phyloP scores from a whole-genome alignment of 2,888 invertebrate genomes.

The Eledona agricola region DNA sequence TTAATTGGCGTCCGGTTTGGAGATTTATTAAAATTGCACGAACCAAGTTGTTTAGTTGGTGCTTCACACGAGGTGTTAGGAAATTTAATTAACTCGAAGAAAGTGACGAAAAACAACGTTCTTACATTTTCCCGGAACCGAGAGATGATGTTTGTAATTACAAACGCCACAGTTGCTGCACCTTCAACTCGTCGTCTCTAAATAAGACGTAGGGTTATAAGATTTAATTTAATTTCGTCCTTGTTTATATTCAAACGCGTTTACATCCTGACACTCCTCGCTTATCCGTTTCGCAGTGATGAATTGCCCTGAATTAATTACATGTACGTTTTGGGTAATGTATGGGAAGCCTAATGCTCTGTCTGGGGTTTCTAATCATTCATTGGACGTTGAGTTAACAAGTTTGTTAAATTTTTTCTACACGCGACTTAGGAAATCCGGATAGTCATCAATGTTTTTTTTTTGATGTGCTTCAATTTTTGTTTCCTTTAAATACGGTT shows the following conservation, averaged over 20 bases:
- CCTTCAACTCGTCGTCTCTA: constrained; percentile 14
- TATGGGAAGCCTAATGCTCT: no score
- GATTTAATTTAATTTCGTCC: constrained; percentile 20
- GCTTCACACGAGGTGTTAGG: no score
- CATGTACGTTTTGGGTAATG: constrained; percentile 10
- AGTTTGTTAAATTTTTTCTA: no score
- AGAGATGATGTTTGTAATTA: constrained; percentile 17
- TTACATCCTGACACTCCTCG: constrained; percentile 11
- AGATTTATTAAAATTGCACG: no score
- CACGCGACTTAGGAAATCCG: no score
- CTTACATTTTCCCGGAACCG: neutral
- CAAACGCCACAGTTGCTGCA: constrained; percentile 13
- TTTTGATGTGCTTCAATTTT: no score
- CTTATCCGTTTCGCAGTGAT: constrained; percentile 7
- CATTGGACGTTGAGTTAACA: no score
- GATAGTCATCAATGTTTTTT: no score
- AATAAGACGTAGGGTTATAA: constrained; percentile 17
- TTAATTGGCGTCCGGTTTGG: no score
- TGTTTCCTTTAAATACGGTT: no score
- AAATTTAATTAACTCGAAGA: constrained; percentile 5
- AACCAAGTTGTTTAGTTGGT: no score
- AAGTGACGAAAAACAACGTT: constrained; percentile 6
- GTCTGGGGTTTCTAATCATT: no score
- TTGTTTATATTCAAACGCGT: constrained; percentile 18
- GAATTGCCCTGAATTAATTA: constrained; percentile 16